phyloP scores from a whole-genome alignment of 2,113 vertebrate genomes.

The Ciconia stormi region DNA sequence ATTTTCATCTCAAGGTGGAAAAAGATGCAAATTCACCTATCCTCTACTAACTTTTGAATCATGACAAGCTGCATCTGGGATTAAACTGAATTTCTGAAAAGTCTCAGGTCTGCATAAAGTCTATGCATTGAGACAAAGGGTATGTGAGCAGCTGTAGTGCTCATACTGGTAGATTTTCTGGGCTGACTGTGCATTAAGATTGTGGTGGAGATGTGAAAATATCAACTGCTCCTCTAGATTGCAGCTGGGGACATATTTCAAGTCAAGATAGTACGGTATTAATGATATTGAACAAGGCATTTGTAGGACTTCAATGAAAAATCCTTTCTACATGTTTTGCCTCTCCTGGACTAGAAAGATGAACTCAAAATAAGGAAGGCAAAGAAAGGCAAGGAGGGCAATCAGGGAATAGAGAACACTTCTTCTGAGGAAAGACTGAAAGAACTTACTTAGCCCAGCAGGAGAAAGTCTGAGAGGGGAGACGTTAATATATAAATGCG shows the following conservation, averaged over 20 bases:
- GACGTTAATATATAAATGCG: background rate
- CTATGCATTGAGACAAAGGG: background rate
- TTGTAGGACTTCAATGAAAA: background rate
- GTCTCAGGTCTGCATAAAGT: background rate
- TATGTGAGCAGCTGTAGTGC: background rate
- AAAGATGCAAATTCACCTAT: background rate
- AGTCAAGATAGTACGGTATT: background rate
- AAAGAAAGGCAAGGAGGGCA: background rate
- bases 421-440: background rate
- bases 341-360: background rate
- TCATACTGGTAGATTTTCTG: background rate
- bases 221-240: background rate
- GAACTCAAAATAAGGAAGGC: background rate
- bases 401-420: background rate
- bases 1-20: background rate
- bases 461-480: background rate
- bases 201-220: background rate
- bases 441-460: background rate
- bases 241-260: background rate
- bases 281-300: background rate
- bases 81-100: background rate
- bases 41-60: background rate
- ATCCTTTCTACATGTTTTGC: background rate
- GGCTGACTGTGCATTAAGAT: background rate
- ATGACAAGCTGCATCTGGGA: background rate